Conservation (phyloP, 2,113 vertebrate species). For the Phycodurus eques region DNA sequence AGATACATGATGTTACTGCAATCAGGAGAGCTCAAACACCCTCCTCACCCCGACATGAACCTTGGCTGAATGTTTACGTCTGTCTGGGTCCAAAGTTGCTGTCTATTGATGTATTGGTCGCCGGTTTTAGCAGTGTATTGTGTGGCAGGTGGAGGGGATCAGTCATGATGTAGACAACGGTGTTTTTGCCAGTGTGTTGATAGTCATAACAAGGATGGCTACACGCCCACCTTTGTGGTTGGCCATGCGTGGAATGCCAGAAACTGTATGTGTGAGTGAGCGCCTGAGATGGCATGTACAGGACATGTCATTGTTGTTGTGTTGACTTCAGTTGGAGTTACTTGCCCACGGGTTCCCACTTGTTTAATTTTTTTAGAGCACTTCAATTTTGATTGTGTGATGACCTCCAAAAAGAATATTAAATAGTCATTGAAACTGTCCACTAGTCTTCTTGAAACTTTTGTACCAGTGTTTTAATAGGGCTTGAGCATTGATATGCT, state of each 20-base stretch:
- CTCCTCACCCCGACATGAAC: neutral
- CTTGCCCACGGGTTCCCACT: neutral
- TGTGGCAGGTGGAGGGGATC: constrained; percentile 48
- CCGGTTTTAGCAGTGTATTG: constrained; percentile 50
- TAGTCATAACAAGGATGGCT: constrained; percentile 54
- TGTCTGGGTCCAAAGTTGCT: constrained; percentile 47
- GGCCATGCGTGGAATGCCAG: constrained; percentile 67
- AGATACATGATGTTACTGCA: neutral
- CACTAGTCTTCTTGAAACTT: neutral
- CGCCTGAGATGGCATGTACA: constrained; percentile 36
- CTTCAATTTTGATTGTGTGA: neutral
- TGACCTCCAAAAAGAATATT: neutral
- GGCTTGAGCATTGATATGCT: too few relatives aligned
- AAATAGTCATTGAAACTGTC: neutral
- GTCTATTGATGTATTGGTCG: constrained; percentile 42
- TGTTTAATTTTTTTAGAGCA: neutral
- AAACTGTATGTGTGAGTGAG: constrained; percentile 57
- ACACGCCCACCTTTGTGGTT: constrained; percentile 53
- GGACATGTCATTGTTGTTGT: constrained; percentile 48
- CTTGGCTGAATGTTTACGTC: constrained; percentile 44
- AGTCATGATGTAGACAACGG: constrained; percentile 46
- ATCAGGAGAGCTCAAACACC: neutral
- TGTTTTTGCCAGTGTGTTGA: constrained; percentile 35
- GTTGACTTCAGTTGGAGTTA: constrained; percentile 12
- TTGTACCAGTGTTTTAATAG: neutral